Conservation (phyloP, 2,113 vertebrate genomes). For the Nothocercus nigrocapillus region DNA sequence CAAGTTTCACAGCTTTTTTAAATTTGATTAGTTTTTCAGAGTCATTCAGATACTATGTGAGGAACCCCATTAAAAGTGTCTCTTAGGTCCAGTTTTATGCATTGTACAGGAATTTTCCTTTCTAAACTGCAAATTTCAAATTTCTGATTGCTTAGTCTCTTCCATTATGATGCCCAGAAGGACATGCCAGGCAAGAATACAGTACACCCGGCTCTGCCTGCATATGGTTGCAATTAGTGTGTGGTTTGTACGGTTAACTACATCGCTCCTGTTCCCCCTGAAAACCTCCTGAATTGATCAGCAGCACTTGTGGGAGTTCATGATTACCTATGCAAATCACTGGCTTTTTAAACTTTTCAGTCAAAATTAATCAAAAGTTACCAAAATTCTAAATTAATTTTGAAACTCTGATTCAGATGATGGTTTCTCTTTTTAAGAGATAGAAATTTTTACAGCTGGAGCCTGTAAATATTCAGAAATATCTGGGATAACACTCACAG, state of each 20-base stretch:
- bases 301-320: not conserved
- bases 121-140: not conserved
- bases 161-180: accelerated
- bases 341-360: not conserved
- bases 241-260: not conserved
- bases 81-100: not conserved
- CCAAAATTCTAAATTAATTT: not conserved
- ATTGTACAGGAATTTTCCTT: not conserved
- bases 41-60: not conserved
- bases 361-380: not conserved
- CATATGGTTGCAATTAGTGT: not conserved
- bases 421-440: not conserved
- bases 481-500: not conserved
- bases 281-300: not conserved
- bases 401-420: not conserved
- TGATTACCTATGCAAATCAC: not conserved
- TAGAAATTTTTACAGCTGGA: not conserved
- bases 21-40: not conserved
- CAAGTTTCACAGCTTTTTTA: not conserved
- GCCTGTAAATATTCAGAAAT: conserved; percentile 28
- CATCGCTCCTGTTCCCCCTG: not conserved
- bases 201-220: not conserved
- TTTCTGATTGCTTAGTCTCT: accelerated
- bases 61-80: not conserved
- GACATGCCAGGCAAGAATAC: not conserved